These are phyloP conservation scores for Allacma fusca DNA, from an alignment of 2,888 invertebrate species.

Conservation along the genomic window DNA sequence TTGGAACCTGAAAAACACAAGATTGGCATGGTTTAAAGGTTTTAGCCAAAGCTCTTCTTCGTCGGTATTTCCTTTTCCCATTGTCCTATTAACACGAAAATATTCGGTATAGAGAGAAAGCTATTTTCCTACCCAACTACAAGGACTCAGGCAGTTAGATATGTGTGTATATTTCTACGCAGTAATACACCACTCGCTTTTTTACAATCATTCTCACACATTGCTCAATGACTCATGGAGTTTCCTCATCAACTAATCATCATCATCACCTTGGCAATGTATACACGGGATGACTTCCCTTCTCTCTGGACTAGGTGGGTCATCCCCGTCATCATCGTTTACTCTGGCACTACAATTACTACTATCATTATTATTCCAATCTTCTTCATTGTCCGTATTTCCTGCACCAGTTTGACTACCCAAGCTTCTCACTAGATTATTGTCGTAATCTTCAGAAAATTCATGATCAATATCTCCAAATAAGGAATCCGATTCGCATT, in stretches of 20 bases:
- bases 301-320: conserved; percentile 14
- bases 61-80: conserved; percentile 33
- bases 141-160: background rate
- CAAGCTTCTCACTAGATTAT: conserved; percentile 28
- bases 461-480: conserved; percentile 32
- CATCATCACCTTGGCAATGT: conserved; percentile 47
- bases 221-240: conserved; percentile 9
- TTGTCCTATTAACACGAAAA: conserved; percentile 42
- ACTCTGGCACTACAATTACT: conserved; percentile 19
- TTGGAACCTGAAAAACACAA: conserved; percentile 2
- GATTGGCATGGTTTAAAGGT: background rate
- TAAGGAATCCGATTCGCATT: conserved; percentile 36
- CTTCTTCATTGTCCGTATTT: conserved; percentile 36
- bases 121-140: background rate
- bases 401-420: background rate
- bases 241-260: conserved; percentile 14
- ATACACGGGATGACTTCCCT: conserved; percentile 42
- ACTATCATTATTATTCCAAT: conserved; percentile 33
- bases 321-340: conserved; percentile 27
- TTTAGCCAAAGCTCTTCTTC: background rate
- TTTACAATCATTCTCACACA: conserved; percentile 13
- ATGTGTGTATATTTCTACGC: conserved; percentile 10
- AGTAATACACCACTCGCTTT: background rate
- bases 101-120: conserved; percentile 15
- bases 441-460: conserved; percentile 26